Percentiles rank a stretch among this genome's conserved stretches.
These are phyloP conservation scores for Odocoileus hemionus DNA, from an alignment of 2,113 vertebrate species.

Conservation along the genomic window DNA sequence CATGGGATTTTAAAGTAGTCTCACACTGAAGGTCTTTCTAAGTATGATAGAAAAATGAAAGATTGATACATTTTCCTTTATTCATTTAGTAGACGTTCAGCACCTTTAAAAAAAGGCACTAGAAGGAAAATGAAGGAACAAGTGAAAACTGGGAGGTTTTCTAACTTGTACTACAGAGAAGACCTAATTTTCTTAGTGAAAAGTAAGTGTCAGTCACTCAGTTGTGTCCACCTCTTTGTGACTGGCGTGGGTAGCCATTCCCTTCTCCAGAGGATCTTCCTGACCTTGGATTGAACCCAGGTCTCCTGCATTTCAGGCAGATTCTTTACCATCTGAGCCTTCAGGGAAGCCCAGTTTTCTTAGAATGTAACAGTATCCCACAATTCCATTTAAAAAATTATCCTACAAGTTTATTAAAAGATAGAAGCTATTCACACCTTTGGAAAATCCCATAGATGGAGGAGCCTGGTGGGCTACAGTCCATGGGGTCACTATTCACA, in stretches of 20 bases:
- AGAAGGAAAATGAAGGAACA: constrained; percentile 1
- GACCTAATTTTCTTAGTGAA: neutral
- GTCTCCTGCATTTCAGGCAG: neutral
- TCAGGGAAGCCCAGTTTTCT: neutral
- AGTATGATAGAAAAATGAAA: neutral
- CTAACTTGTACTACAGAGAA: neutral
- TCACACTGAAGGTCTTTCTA: neutral
- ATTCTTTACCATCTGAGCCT: neutral
- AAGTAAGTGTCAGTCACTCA: neutral
- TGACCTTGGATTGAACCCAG: neutral
- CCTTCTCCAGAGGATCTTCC: neutral
- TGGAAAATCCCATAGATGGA: too few relatives aligned
- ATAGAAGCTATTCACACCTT: neutral
- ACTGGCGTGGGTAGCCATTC: neutral
- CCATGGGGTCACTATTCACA: neutral
- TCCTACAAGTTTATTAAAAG: neutral
- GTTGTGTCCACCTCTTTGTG: neutral
- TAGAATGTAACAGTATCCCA: neutral
- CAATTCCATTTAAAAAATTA: neutral
- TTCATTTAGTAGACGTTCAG: neutral
- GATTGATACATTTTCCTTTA: neutral
- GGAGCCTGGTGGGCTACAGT: too few relatives aligned
- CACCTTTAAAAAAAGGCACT: neutral
- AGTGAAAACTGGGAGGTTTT: neutral
- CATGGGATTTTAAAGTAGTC: neutral